Evolutionary conservation across 2,888 invertebrate species (phyloP).

Genomic region (Taphrorychus bicolor): DNA sequence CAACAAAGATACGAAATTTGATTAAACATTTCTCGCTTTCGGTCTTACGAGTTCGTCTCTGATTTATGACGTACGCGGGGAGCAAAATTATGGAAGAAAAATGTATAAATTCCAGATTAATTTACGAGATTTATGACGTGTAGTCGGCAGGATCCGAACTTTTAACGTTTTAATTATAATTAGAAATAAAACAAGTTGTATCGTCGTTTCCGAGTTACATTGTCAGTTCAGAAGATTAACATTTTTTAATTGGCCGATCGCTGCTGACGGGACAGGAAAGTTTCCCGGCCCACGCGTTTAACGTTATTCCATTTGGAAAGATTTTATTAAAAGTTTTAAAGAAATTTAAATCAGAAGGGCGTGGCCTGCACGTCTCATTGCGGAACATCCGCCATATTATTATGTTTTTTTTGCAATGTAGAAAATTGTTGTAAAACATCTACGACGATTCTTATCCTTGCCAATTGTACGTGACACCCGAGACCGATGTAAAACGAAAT

Average conservation of each 20-base stretch:
- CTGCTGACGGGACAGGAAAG: background rate
- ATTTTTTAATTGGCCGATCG: slow-evolving; percentile 8
- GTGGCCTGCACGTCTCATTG: background rate
- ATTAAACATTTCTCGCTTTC: slow-evolving; percentile 43
- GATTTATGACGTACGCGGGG: slow-evolving; percentile 46
- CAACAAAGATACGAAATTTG: slow-evolving; percentile 38
- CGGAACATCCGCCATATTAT: background rate
- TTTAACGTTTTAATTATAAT: slow-evolving; percentile 33
- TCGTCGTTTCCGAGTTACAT: slow-evolving; percentile 2
- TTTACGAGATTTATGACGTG: slow-evolving; percentile 45
- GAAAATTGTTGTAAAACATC: background rate
- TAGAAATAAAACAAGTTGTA: slow-evolving; percentile 20
- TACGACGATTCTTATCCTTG: background rate
- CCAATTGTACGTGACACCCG: background rate
- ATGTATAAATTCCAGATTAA: slow-evolving; percentile 49
- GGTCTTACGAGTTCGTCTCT: slow-evolving; percentile 30
- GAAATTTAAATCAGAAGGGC: background rate
- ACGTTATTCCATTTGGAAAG: background rate
- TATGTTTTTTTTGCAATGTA: background rate
- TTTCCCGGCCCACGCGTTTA: background rate
- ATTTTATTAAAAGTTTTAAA: background rate
- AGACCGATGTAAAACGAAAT: background rate
- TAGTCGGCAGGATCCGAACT: slow-evolving; percentile 14
- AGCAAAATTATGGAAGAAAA: slow-evolving; percentile 47
- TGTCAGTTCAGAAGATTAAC: background rate